Evolutionary conservation across 2,797 vertebrate genomes (phyloP).

Genomic region (Esox masquinongy): DNA sequence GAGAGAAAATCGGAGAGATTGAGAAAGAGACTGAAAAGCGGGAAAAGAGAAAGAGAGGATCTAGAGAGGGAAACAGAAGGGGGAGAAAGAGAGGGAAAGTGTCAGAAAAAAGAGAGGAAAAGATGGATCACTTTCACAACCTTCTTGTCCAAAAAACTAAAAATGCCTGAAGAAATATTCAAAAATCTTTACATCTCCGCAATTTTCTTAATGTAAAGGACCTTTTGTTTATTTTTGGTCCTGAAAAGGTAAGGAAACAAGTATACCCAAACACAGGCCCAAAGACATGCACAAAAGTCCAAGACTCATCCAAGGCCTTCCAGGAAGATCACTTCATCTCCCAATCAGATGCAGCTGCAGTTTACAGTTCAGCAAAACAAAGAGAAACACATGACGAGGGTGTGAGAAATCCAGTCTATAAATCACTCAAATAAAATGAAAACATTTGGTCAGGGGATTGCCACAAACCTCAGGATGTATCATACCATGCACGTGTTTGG

Average conservation of each 20-base stretch:
- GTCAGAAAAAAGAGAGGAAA: background rate
- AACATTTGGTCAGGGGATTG: no score
- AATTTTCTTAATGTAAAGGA: no score
- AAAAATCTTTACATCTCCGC: no score
- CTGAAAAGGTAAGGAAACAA: background rate
- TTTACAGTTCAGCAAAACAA: background rate
- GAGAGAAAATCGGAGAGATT: background rate
- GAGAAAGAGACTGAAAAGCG: background rate
- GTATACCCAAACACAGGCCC: no score
- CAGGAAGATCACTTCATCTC: background rate
- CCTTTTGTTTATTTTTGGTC: no score
- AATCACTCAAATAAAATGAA: no score
- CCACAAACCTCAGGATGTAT: no score
- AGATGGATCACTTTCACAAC: no score
- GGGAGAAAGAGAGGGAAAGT: background rate
- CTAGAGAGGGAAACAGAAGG: background rate
- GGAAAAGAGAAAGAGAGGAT: slow-evolving; percentile 14
- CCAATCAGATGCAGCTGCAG: slow-evolving; percentile 1
- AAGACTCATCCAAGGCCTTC: background rate
- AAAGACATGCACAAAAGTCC: background rate
- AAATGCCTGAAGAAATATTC: no score
- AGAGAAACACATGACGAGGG: background rate
- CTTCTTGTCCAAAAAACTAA: no score
- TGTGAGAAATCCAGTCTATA: background rate
- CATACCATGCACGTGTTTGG: no score